Evolutionary conservation across 92 coral and sea anemone genomes (phyloP).

Genomic region (Anthopleura xanthogrammica): DNA sequence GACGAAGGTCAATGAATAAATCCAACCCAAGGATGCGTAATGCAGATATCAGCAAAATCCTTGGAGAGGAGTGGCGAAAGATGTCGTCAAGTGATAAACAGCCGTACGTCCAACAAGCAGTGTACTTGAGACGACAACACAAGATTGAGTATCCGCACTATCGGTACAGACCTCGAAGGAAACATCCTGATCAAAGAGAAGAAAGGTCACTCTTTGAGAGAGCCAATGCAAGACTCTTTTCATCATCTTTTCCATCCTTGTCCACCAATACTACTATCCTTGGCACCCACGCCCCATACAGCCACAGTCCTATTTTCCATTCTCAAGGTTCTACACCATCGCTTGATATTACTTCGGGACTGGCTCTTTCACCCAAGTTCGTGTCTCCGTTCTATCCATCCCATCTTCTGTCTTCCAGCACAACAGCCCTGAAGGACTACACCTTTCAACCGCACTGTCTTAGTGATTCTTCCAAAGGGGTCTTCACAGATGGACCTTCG

Average conservation of each 20-base stretch:
- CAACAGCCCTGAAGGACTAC: background rate
- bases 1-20: slow-evolving; percentile 73
- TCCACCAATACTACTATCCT: slow-evolving; percentile 13
- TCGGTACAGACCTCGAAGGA: slow-evolving; percentile 83
- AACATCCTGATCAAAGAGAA: slow-evolving; percentile 49
- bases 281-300: slow-evolving; percentile 20
- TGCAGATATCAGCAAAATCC: slow-evolving; percentile 86
- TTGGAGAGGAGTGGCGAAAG: slow-evolving; percentile 86
- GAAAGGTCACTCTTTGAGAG: slow-evolving; percentile 46
- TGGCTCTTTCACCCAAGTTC: background rate
- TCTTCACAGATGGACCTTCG: background rate
- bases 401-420: slow-evolving; percentile 25
- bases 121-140: slow-evolving; percentile 78
- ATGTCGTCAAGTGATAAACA: slow-evolving; percentile 74
- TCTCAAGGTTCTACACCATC: slow-evolving; percentile 35
- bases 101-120: slow-evolving; percentile 81
- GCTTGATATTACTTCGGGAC: slow-evolving; percentile 3
- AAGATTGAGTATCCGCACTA: slow-evolving; percentile 85
- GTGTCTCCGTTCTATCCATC: slow-evolving; percentile 7
- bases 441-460: background rate
- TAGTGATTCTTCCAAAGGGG: background rate
- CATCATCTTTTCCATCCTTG: slow-evolving; percentile 28
- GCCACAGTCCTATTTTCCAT: slow-evolving; percentile 13
- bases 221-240: slow-evolving; percentile 36
- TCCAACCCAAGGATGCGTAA: slow-evolving; percentile 91